phyloP scores from a whole-genome alignment of 92 coral and sea anemone genomes.

The Siderastrea radians region DNA sequence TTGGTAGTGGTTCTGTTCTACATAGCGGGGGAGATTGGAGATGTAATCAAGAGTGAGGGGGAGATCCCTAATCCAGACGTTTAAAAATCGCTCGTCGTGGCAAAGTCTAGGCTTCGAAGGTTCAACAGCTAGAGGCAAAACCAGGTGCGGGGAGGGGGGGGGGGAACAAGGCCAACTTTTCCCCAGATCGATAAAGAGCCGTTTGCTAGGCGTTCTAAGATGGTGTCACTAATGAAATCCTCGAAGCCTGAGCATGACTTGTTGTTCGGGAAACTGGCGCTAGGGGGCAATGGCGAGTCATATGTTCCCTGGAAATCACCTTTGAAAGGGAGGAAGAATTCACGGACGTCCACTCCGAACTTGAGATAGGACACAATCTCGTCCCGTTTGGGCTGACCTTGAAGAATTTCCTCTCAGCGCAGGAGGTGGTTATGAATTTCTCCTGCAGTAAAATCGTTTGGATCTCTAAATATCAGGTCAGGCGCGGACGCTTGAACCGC shows the following conservation, averaged over 20 bases:
- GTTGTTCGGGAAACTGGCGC: slow-evolving; percentile 31
- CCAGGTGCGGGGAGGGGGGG: slow-evolving; percentile 9
- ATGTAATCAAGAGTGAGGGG: slow-evolving; percentile 29
- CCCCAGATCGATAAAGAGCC: slow-evolving; percentile 59
- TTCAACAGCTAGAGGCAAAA: slow-evolving; percentile 30
- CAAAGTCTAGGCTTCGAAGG: slow-evolving; percentile 47
- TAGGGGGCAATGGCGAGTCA: slow-evolving; percentile 28
- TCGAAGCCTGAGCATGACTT: slow-evolving; percentile 50
- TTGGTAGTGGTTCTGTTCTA: slow-evolving; percentile 11
- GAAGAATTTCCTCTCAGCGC: slow-evolving; percentile 22
- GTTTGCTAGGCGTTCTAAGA: slow-evolving; percentile 42
- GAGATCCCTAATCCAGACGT: slow-evolving; percentile 38
- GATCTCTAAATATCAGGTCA: slow-evolving; percentile 2
- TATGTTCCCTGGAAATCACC: slow-evolving; percentile 41
- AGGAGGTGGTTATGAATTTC: slow-evolving; percentile 11
- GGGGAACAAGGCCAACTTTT: slow-evolving; percentile 19
- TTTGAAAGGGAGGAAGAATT: slow-evolving; percentile 53
- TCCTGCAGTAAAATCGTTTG: slow-evolving; percentile 1
- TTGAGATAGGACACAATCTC: slow-evolving; percentile 55
- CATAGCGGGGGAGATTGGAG: slow-evolving; percentile 25
- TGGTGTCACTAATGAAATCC: slow-evolving; percentile 47
- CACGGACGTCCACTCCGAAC: slow-evolving; percentile 33
- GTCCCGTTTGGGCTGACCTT: slow-evolving; percentile 32
- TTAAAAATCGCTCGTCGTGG: slow-evolving; percentile 29
- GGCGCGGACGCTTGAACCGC: neutral